Conservation (phyloP, 2,113 vertebrate species). For the Phasianus colchicus region DNA sequence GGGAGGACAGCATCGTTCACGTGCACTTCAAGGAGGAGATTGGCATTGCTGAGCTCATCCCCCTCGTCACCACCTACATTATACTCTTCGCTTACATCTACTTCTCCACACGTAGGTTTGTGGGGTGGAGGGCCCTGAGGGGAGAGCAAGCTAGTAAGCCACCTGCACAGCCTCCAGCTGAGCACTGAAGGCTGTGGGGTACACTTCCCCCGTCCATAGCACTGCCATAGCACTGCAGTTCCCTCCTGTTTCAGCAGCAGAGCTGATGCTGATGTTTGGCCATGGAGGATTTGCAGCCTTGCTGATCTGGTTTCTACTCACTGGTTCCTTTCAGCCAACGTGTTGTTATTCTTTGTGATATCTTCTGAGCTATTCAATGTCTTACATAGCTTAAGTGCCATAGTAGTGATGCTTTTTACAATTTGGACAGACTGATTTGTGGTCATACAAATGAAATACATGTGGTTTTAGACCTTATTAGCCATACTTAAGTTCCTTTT, state of each 20-base stretch:
- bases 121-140: not conserved
- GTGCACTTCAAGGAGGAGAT: constrained; percentile 99
- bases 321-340: not conserved
- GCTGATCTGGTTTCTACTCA: fast-evolving
- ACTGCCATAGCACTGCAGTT: fast-evolving
- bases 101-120: constrained; percentile 94
- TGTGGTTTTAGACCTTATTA: not conserved
- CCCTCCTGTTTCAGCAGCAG: not conserved
- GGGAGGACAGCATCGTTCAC: constrained; percentile 90
- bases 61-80: constrained; percentile 97
- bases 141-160: not conserved
- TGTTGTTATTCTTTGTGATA: not conserved
- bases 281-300: not conserved
- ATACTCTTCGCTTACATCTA: constrained; percentile 99
- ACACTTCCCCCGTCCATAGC: not conserved
- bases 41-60: constrained; percentile 93
- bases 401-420: not conserved
- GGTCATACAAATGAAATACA: not conserved
- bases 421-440: not conserved
- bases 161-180: not conserved
- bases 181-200: not conserved
- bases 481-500: not conserved
- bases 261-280: fast-evolving
- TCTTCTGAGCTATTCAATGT: not conserved
- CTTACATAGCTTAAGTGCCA: not conserved